Base-by-base conservation (phyloP, 2,888 invertebrate genomes). In the Steinernema scapterisci region DNA sequence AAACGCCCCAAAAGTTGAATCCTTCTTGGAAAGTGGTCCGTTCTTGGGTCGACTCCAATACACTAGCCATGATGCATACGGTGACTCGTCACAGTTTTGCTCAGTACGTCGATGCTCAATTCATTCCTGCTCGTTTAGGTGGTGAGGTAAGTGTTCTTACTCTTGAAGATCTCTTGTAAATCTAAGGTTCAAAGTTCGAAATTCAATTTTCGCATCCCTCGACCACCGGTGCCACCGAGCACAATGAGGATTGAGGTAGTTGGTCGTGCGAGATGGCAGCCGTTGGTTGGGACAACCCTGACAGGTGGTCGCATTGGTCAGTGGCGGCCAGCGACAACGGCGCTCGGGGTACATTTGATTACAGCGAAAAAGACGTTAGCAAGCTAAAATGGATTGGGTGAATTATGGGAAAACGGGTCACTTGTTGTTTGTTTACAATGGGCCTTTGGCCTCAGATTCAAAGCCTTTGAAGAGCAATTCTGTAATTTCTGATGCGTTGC, bases 21-120 rank as follows among this genome's bases (percentile, higher is more conserved):
- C 84, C 84, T 11, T 81, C 83, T 7, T 84, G 84, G 84, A 82
- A 82, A 72, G 81, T 86, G 19, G 52, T 81, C n/a, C 73, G 74
- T 21, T 44, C 54, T 7, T 77, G 77, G 75, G 71, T 79, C 16
- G 79, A 78, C 38, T 54, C 77, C 44, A 71, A 48, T 45, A 71
- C 70, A 1, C 71, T 74, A n/a, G 25, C 70, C 52, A 71, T 74
- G 71, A 72, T 79, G 70, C 71, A 80, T 38, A 75, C 72, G 19
- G 77, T 82, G 54, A 76, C 76, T 21, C 76, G 78, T 73, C 76
- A 75, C 54, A 77, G 76, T 75, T 77, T 83, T 71, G 72, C 74
- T 70, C 79, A 84, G 72, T 83, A 80, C 78, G 77, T 85, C 27
- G 76, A 76, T 38, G 75, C 78, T 25, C 70, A 73, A 31, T 75